Evolutionary conservation across 2,888 invertebrate species (phyloP).

Genomic region (Drosophila anomalata): DNA sequence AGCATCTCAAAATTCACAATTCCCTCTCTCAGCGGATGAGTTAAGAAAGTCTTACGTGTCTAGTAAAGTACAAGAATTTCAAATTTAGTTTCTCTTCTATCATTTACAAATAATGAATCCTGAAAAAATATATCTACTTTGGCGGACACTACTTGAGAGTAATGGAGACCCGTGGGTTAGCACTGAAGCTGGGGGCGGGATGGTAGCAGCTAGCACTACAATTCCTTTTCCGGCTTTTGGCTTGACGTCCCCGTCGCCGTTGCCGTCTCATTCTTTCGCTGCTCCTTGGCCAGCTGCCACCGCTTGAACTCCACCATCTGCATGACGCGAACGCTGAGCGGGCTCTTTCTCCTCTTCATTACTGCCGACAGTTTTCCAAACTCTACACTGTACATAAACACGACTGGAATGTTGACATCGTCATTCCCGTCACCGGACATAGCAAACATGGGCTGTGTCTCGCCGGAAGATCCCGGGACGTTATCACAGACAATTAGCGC

Average conservation of each 20-base stretch:
- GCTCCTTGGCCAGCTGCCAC: slow-evolving; percentile 78
- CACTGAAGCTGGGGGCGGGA: slow-evolving; percentile 10
- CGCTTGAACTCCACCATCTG: slow-evolving; percentile 84
- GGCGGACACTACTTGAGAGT: slow-evolving; percentile 45
- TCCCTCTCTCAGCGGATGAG: slow-evolving; percentile 1
- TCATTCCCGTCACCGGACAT: slow-evolving; percentile 97
- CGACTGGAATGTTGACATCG: slow-evolving; percentile 94
- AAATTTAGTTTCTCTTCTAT: slow-evolving; percentile 19
- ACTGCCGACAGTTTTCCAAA: slow-evolving; percentile 88
- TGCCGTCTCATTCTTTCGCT: slow-evolving; percentile 57
- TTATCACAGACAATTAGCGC: slow-evolving; percentile 95
- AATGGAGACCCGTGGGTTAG: slow-evolving; percentile 8
- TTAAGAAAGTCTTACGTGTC: slow-evolving; percentile 25
- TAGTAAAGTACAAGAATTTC: slow-evolving; percentile 54
- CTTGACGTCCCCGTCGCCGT: slow-evolving; percentile 43
- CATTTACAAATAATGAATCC: slow-evolving; percentile 25
- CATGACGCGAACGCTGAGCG: slow-evolving; percentile 84
- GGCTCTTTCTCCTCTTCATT: slow-evolving; percentile 85
- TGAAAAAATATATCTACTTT: slow-evolving; percentile 14
- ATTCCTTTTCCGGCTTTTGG: slow-evolving; percentile 73
- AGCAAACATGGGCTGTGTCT: slow-evolving; percentile 93
- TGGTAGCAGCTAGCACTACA: slow-evolving; percentile 60
- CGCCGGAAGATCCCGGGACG: slow-evolving; percentile 89
- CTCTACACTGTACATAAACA: slow-evolving; percentile 93
- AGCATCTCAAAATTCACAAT: slow-evolving; percentile 29